These are phyloP conservation scores for Erebia aethiops DNA, from an alignment of 2,888 invertebrate genomes.

Conservation along the genomic window DNA sequence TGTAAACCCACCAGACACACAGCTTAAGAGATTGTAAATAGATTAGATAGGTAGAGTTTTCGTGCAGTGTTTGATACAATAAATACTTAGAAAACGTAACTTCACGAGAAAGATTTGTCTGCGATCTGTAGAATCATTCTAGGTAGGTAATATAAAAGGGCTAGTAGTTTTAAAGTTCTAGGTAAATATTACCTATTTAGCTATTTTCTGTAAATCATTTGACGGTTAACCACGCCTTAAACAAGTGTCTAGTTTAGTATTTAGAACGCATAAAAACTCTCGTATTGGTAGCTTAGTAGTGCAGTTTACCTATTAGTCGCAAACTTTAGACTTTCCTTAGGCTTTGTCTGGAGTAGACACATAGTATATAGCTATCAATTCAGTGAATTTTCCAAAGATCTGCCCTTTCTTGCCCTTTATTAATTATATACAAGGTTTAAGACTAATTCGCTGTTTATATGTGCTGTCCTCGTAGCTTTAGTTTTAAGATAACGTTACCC, in stretches of 20 bases:
- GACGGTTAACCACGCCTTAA: conserved; percentile 28
- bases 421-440: background rate
- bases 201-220: conserved; percentile 23
- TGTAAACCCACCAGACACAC: background rate
- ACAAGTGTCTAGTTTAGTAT: conserved; percentile 30
- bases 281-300: conserved; percentile 15
- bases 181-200: background rate
- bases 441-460: background rate
- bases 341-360: background rate
- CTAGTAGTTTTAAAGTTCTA: no score
- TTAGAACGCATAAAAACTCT: conserved; percentile 28
- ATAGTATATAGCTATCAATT: no score
- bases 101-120: no score
- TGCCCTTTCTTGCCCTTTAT: conserved; percentile 1
- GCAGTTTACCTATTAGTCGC: conserved; percentile 2
- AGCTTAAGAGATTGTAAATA: conserved; percentile 13
- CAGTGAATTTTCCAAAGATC: no score
- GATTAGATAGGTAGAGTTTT: background rate
- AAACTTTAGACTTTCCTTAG: background rate
- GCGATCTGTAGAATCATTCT: no score
- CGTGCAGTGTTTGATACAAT: background rate
- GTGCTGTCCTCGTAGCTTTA: no score
- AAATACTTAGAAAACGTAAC: background rate
- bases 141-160: no score
- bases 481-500: no score